These are phyloP conservation scores for Prunella fulvescens DNA, from an alignment of 2,113 vertebrate genomes.

Conservation along the genomic window DNA sequence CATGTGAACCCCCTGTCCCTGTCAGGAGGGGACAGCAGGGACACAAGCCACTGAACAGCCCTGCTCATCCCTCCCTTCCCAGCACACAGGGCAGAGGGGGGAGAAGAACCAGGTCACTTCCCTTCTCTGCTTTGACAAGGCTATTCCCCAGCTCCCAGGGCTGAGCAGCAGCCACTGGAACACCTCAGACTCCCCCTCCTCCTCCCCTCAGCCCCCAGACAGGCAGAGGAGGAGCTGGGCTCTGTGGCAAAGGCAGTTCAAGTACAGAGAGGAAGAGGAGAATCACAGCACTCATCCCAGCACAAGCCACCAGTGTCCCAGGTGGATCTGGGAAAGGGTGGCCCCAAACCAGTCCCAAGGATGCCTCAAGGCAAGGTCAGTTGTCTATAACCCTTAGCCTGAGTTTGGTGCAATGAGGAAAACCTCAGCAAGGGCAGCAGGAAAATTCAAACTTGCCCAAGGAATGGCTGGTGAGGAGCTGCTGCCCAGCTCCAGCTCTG, in stretches of 20 bases:
- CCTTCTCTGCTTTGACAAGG: background rate
- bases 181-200: background rate
- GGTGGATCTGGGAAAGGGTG: background rate
- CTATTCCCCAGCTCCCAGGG: background rate
- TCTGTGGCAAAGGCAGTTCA: background rate
- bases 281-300: background rate
- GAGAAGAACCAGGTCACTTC: background rate
- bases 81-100: background rate
- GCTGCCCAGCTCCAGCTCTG: background rate
- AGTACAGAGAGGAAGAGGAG: background rate
- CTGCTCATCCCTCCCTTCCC: background rate
- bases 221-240: background rate
- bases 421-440: background rate
- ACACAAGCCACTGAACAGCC: background rate
- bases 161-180: background rate
- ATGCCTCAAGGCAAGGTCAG: background rate
- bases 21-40: accelerated
- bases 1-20: accelerated
- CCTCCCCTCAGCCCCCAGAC: background rate
- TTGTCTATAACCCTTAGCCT: background rate
- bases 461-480: background rate
- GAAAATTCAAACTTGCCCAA: background rate
- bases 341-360: background rate
- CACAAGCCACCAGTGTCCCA: background rate
- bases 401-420: background rate